Base-by-base conservation (phyloP, 2,113 vertebrate genomes). In the Candoia aspera region DNA sequence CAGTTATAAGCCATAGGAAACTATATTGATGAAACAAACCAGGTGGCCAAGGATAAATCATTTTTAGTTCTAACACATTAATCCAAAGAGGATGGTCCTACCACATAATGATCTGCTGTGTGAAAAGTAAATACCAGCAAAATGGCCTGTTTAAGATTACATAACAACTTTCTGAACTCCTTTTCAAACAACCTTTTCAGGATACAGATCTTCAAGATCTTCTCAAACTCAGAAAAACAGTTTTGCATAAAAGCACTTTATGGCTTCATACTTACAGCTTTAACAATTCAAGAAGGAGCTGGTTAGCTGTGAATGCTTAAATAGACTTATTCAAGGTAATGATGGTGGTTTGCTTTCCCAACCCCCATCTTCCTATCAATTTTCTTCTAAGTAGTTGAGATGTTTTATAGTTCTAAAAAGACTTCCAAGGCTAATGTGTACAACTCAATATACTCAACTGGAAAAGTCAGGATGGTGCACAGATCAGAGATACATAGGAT, bases 211-310 rank as follows among this genome's bases (percentile, higher is more conserved):
- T 68, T 19, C 0, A 0, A 1, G 0, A 33, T 4, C 87, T 21
- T 73, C 26, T 5, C 0, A 0, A 9, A 0, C 83, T n/a, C 26
- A 33, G 9, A 1, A 0, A 21, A 8, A 33, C 0, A 46, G 12
- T n/a, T 55, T 0, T n/a, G 11, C 17, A 53, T 21, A 37, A 15
- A 29, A 86, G 62, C 24, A 23, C 29, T 88, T 21, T 26, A 0
- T 53, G 10, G 13, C 29, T 0, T 24, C 0, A 6, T 2, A 53
- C 8, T 0, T 0, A 64, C 13, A 0, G 11, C 64, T 0, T 0
- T 90, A 17, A 62, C 0, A 0, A 15, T 23, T 2, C 86, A 23
- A 26, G 24, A n/a, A 79, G 62, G 0, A 57, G 53, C 33, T 49
- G 4, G 79, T 54, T 0, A 88, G 79, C 62, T 10, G 3, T 1